These are phyloP conservation scores for Sebastes iracundus DNA, from an alignment of 2,797 vertebrate genomes.

Conservation along the genomic window DNA sequence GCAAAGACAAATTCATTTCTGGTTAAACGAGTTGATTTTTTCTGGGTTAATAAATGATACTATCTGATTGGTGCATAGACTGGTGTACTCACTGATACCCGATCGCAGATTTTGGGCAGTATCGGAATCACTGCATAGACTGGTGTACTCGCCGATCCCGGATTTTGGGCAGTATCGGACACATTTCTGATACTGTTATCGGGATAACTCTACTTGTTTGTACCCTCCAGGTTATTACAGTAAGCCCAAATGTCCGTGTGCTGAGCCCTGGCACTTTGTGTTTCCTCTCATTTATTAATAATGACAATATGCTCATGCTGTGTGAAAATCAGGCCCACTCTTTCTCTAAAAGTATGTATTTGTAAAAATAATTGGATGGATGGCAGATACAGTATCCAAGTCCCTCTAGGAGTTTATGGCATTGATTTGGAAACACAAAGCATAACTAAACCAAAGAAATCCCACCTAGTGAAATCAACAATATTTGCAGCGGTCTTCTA, in stretches of 20 bases:
- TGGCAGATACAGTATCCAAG: neutral
- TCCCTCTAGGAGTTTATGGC: neutral
- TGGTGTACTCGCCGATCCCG: no score
- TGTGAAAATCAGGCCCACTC: neutral
- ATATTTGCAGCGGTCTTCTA: neutral
- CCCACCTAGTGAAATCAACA: neutral
- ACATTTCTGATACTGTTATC: no score
- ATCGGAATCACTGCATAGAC: no score
- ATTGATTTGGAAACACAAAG: neutral
- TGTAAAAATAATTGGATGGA: slow-evolving; percentile 16
- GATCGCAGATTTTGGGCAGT: no score
- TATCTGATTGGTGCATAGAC: no score
- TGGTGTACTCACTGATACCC: no score
- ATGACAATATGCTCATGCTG: neutral
- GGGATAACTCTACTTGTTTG: neutral
- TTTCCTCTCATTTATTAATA: neutral
- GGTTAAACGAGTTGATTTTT: no score
- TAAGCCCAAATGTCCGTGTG: neutral
- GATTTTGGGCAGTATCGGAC: no score
- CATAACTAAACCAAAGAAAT: neutral
- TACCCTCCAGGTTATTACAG: neutral
- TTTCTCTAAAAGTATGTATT: neutral
- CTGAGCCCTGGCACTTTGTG: neutral
- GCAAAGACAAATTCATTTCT: no score
- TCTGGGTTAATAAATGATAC: no score